Percentiles rank a stretch among this genome's conserved stretches.
phyloP scores from a whole-genome alignment of 2,888 invertebrate genomes.

The Alloplasta piceator region DNA sequence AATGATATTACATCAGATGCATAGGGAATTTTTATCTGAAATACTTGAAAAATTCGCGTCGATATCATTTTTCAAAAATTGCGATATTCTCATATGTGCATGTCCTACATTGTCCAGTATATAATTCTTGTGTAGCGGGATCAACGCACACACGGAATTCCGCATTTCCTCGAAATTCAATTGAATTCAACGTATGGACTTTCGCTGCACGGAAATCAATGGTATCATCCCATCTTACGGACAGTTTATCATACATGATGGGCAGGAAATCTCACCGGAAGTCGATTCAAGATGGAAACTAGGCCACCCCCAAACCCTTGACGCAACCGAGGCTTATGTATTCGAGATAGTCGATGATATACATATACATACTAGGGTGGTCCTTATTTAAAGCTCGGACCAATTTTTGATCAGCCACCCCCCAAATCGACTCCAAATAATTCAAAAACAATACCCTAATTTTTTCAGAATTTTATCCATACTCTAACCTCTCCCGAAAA shows the following conservation, averaged over 20 bases:
- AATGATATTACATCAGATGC: background rate
- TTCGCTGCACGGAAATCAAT: constrained; percentile 27
- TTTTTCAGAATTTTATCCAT: too few species aligned
- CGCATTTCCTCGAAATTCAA: constrained; percentile 33
- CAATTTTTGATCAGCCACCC: too few species aligned
- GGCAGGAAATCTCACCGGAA: constrained; percentile 41
- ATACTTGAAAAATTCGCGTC: background rate
- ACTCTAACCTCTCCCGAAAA: too few species aligned
- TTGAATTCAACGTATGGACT: constrained; percentile 25
- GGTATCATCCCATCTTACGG: constrained; percentile 34
- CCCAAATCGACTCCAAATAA: too few species aligned
- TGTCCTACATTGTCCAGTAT: too few species aligned
- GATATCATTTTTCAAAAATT: too few species aligned
- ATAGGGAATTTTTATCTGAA: background rate
- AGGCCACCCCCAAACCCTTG: constrained; percentile 21
- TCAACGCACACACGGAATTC: background rate
- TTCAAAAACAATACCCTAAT: too few species aligned
- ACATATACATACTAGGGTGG: too few species aligned
- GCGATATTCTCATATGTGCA: too few species aligned
- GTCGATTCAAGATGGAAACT: constrained; percentile 50
- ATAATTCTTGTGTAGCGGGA: too few species aligned
- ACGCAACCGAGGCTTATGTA: background rate
- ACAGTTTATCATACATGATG: constrained; percentile 47
- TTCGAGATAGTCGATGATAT: background rate
- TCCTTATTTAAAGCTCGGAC: too few species aligned